Percentiles rank a stretch among this genome's conserved stretches.
Conservation (phyloP, 2,113 vertebrate species). For the Pterocles burchelli region DNA sequence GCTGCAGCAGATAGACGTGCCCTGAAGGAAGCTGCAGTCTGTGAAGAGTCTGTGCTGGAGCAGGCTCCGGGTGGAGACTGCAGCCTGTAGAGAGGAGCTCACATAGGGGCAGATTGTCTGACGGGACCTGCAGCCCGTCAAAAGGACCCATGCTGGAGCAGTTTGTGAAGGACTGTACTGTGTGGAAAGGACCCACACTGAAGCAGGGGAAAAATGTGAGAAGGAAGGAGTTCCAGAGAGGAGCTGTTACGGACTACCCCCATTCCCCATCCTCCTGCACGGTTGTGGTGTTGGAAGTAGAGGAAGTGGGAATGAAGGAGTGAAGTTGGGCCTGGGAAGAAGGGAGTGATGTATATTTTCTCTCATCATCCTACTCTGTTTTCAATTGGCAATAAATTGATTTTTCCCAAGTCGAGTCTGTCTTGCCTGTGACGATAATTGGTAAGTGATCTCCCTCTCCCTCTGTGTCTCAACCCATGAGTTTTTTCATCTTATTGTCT, state of each 20-base stretch:
- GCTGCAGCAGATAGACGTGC: neutral
- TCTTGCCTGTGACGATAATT: neutral
- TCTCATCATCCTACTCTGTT: neutral
- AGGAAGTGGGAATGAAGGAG: neutral
- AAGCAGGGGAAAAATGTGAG: neutral
- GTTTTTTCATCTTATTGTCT: neutral
- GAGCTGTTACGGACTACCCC: neutral
- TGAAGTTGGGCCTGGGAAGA: neutral
- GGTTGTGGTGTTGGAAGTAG: neutral
- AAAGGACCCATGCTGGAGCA: neutral
- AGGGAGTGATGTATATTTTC: neutral
- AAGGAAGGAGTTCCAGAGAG: neutral
- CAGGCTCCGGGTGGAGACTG: neutral
- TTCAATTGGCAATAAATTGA: neutral
- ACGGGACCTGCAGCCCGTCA: neutral
- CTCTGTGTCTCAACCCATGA: neutral
- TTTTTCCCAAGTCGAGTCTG: neutral
- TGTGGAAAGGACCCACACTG: neutral
- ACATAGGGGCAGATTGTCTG: neutral
- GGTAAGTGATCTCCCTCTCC: neutral
- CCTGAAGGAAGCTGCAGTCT: neutral
- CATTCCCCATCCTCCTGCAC: neutral
- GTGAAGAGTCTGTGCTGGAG: fast-evolving
- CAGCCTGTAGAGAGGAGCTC: neutral
- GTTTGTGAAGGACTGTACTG: neutral